Conservation (phyloP, 1,140 invertebrate species). For the Schmidtea mediterranea region DNA sequence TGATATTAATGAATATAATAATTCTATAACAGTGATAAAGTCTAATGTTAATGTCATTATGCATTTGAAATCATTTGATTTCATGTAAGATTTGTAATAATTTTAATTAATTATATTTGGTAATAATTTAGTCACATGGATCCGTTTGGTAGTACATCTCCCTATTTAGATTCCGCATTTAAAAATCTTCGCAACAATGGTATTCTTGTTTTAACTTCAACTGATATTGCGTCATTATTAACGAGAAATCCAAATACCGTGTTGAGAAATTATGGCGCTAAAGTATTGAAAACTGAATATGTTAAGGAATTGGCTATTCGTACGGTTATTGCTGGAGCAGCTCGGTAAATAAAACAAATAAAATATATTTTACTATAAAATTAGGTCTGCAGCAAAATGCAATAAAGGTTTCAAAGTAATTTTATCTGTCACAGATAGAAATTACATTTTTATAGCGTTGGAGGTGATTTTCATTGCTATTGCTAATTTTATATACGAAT, state of each 20-base stretch:
- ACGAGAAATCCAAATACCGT: conserved; percentile 17
- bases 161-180: conserved; percentile 19
- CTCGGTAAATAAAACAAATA: conserved; percentile 12
- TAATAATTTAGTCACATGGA: conserved; percentile 17
- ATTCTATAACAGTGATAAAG: no score
- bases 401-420: conserved; percentile 13
- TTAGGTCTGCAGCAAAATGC: conserved; percentile 12
- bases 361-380: not conserved
- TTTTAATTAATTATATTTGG: no score
- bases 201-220: conserved; percentile 17
- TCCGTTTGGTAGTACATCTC: conserved; percentile 14
- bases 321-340: conserved; percentile 17
- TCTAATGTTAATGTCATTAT: no score
- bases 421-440: conserved; percentile 10
- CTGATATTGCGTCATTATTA: conserved; percentile 20
- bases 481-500: no score
- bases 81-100: no score
- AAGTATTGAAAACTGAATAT: conserved; percentile 21
- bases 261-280: conserved; percentile 17
- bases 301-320: conserved; percentile 21
- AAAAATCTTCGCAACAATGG: conserved; percentile 18
- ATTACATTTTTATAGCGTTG: conserved; percentile 11
- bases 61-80: no score
- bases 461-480: conserved; percentile 8
- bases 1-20: no score